A percentile compares a stretch with the other conserved stretches of the same genome.
phyloP scores from a whole-genome alignment of 1,140 invertebrate species.

The Drosophila bipectinata region DNA sequence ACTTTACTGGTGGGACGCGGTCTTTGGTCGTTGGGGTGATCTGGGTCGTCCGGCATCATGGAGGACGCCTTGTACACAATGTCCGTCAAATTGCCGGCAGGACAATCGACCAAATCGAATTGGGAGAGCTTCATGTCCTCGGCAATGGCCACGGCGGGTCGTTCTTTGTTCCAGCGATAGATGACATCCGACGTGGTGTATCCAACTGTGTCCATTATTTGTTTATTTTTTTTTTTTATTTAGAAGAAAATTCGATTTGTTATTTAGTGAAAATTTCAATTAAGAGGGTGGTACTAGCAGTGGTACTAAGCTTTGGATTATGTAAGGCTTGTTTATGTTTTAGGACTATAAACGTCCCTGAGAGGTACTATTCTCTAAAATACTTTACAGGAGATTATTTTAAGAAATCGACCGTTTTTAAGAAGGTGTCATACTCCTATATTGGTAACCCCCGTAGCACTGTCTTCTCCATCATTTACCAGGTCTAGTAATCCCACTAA shows the following conservation, averaged over 20 bases:
- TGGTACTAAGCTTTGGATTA: not conserved
- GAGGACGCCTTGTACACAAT: constrained; percentile 83
- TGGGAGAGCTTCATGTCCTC: constrained; percentile 94
- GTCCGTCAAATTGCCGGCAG: constrained; percentile 89
- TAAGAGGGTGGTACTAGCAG: constrained; percentile 18
- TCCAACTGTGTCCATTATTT: constrained; percentile 87
- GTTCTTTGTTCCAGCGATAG: constrained; percentile 91
- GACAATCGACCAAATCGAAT: constrained; percentile 92
- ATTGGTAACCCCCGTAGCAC: not conserved
- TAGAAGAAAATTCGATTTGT: constrained; percentile 9
- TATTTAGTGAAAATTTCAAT: constrained; percentile 25
- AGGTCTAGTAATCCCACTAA: not conserved
- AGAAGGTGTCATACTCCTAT: too few relatives aligned
- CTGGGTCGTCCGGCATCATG: constrained; percentile 62
- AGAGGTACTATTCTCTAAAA: too few relatives aligned
- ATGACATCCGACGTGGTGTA: constrained; percentile 92
- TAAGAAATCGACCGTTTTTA: not conserved
- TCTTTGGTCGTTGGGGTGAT: constrained; percentile 32
- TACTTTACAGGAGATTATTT: not conserved
- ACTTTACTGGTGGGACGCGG: constrained; percentile 57
- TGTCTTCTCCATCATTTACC: not conserved
- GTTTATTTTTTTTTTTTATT: not conserved
- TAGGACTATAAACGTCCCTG: not conserved
- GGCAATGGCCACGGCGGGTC: constrained; percentile 90
- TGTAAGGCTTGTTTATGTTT: not conserved